Conservation (phyloP, 2,113 vertebrate genomes). For the Montifringilla adamsi region DNA sequence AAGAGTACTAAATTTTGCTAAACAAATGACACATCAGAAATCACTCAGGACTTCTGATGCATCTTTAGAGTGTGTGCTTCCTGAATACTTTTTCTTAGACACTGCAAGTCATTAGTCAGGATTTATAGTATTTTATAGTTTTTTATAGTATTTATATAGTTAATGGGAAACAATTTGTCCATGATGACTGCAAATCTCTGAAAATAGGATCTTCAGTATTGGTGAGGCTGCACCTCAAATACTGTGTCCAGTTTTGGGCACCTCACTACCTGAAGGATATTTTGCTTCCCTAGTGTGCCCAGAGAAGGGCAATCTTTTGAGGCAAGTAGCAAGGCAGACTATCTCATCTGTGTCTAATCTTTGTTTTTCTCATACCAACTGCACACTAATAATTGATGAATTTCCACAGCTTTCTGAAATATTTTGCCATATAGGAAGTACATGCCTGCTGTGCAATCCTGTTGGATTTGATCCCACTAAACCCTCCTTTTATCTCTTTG, state of each 20-base stretch:
- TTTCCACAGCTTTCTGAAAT: not conserved
- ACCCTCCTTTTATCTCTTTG: not conserved
- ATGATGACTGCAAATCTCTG: not conserved
- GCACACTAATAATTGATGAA: not conserved
- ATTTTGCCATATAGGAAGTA: not conserved
- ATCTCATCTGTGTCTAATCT: not conserved
- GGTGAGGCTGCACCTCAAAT: fast-evolving
- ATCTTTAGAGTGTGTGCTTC: not conserved
- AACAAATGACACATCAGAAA: not conserved
- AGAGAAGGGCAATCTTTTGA: not conserved
- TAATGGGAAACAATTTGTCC: not conserved
- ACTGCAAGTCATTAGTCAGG: not conserved
- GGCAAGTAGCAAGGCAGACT: not conserved
- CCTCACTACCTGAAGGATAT: not conserved
- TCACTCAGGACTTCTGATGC: not conserved
- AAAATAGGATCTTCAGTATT: not conserved
- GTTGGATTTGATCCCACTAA: not conserved
- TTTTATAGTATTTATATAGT: no score
- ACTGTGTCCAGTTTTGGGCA: not conserved
- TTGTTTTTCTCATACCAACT: not conserved
- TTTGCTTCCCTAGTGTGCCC: not conserved
- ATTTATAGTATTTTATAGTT: not conserved
- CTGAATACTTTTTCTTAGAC: not conserved
- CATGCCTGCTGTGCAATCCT: not conserved
- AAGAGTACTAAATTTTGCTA: not conserved